Evolutionary conservation across 2,797 vertebrate genomes (phyloP), one percentile per base, ranked within the genome.

Genomic region (Serranus cabrilla): DNA sequence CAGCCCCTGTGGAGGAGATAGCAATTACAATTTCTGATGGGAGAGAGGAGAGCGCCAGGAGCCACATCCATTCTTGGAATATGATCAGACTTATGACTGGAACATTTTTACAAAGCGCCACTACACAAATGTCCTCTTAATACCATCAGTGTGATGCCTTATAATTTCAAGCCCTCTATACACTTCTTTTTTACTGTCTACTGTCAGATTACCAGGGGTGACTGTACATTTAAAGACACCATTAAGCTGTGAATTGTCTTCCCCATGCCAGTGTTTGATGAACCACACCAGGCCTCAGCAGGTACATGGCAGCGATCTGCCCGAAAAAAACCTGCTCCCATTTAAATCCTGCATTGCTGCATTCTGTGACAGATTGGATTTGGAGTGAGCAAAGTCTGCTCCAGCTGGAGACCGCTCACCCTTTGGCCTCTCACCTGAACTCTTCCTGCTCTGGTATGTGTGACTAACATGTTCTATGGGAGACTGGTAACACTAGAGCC

Each of bases 21-120:
- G 90, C 88, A 89, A 90, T 94, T 93, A 90, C 82, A 83, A 86
- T 89, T 90, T 90, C 84, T 86, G 89, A 84, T 90, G 90, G 79
- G 76, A 87, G 80, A 54, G 78, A 59, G 56, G 72, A 76, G 72
- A 79, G 76, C 17, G 83, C 83, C 89, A 85, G 77, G 77, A 91
- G 78, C 83, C 78, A 76, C 80, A 79, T 83, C 66, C 89, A 76
- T 81, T 84, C 74, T 81, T 91, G 88, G 91, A 90, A 85, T 63
- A 62, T 18, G 81, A 87, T 92, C 87, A 87, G 83, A 90, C 81
- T 87, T 83, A 77, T 52, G 87, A 84, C 80, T 85, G 81, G 88
- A 87, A 86, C 83, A 78, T 84, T 86, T 92, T 82, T 85, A 81
- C 77, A 83, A 84, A 89, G 82, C 50, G 12, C 52, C 62, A 62